These are phyloP conservation scores for Notothenia coriiceps DNA, from an alignment of 2,113 vertebrate genomes.

Conservation along the genomic window DNA sequence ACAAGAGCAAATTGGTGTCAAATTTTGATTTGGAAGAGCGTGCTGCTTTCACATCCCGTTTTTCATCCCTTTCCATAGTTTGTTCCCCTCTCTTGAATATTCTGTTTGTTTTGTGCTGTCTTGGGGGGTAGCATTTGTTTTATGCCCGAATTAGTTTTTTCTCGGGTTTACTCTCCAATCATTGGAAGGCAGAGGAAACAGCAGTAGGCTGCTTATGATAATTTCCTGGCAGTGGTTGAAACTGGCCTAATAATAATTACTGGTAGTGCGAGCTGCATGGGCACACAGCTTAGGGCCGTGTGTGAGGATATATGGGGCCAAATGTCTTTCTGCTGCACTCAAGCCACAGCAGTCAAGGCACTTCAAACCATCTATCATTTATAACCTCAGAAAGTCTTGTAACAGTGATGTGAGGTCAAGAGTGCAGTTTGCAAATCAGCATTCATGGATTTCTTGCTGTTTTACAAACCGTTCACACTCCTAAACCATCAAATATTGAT, in stretches of 20 bases:
- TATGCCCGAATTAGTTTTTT: slow-evolving; percentile 38
- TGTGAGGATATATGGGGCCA: neutral
- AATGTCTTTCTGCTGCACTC: slow-evolving; percentile 17
- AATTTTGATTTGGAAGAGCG: slow-evolving; percentile 72
- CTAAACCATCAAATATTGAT: too few relatives aligned
- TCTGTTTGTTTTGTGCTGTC: slow-evolving; percentile 66
- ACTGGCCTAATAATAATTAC: slow-evolving; percentile 71
- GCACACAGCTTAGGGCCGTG: slow-evolving; percentile 22
- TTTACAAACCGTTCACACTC: too few relatives aligned
- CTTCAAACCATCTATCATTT: slow-evolving; percentile 23
- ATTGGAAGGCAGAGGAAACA: slow-evolving; percentile 62
- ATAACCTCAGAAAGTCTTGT: slow-evolving; percentile 10
- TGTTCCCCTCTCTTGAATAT: slow-evolving; percentile 69
- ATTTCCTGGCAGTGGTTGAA: slow-evolving; percentile 63
- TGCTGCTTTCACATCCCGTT: slow-evolving; percentile 41
- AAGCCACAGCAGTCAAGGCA: slow-evolving; percentile 7
- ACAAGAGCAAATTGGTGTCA: slow-evolving; percentile 69
- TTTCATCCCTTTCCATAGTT: slow-evolving; percentile 50
- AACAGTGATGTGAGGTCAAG: slow-evolving; percentile 21
- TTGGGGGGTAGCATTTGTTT: slow-evolving; percentile 66
- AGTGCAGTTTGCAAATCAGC: slow-evolving; percentile 5
- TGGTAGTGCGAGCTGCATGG: slow-evolving; percentile 55
- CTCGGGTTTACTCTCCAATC: slow-evolving; percentile 54
- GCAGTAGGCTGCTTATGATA: slow-evolving; percentile 65
- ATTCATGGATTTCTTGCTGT: neutral